These are phyloP conservation scores for Apamea crenata DNA, from an alignment of 2,888 invertebrate species.

Conservation along the genomic window DNA sequence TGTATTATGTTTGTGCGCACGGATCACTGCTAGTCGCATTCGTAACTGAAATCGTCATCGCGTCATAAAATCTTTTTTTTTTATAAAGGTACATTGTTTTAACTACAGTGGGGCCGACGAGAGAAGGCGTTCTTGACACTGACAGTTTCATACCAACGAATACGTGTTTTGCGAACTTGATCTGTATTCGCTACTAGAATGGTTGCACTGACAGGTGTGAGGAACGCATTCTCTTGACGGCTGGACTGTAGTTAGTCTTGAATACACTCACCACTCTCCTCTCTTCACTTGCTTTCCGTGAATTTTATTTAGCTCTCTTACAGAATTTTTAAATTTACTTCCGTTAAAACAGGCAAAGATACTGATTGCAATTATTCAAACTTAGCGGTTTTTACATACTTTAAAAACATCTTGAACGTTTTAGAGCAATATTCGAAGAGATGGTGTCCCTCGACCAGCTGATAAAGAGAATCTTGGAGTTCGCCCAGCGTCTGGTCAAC, in stretches of 20 bases:
- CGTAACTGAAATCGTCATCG: neutral
- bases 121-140: too few species aligned
- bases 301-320: neutral
- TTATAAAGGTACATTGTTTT: neutral
- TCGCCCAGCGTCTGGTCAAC: constrained; percentile 94
- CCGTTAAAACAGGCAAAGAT: neutral
- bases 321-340: neutral
- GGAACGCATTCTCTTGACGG: too few species aligned
- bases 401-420: constrained; percentile 49
- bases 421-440: constrained; percentile 96
- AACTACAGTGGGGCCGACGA: neutral
- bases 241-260: neutral
- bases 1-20: neutral
- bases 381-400: neutral
- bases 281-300: neutral
- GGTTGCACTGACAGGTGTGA: too few species aligned
- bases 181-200: too few species aligned
- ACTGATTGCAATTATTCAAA: neutral
- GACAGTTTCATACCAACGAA: too few species aligned
- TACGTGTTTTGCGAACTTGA: too few species aligned
- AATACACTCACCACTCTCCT: neutral
- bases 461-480: constrained; percentile 95
- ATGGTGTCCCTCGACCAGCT: constrained; percentile 96
- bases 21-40: neutral
- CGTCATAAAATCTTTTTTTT: neutral